Percentiles rank a stretch among this genome's conserved stretches.
Conservation (phyloP, 2,113 vertebrate genomes). For the Chloroceryle aenea region DNA sequence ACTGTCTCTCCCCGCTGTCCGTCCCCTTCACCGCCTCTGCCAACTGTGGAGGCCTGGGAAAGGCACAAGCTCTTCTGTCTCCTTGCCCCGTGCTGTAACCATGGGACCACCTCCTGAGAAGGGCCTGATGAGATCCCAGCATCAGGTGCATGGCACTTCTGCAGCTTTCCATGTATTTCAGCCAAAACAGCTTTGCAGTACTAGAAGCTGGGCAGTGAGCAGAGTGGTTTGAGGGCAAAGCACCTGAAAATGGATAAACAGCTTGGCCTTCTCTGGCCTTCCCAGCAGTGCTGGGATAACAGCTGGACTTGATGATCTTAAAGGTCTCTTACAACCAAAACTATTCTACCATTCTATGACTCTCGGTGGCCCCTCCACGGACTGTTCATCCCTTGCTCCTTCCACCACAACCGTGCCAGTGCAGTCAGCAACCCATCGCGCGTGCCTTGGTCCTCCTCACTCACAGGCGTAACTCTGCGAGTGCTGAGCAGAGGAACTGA, state of each 20-base stretch:
- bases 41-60: not conserved
- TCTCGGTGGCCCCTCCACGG: not conserved
- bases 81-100: not conserved
- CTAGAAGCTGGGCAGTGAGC: not conserved
- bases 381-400: not conserved
- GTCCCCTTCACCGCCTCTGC: not conserved
- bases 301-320: not conserved
- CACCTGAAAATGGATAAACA: not conserved
- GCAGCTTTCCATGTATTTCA: not conserved
- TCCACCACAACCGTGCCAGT: not conserved
- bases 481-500: not conserved
- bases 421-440: not conserved
- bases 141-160: not conserved
- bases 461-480: not conserved
- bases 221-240: not conserved
- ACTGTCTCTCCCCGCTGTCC: not conserved
- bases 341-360: not conserved
- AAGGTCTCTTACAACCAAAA: not conserved
- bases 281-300: not conserved
- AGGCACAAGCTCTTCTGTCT: not conserved
- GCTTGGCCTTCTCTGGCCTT: not conserved
- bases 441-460: not conserved
- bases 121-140: not conserved
- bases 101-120: not conserved
- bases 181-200: not conserved